Conservation (phyloP, 2,888 invertebrate species). For the Crocallis elinguaria region DNA sequence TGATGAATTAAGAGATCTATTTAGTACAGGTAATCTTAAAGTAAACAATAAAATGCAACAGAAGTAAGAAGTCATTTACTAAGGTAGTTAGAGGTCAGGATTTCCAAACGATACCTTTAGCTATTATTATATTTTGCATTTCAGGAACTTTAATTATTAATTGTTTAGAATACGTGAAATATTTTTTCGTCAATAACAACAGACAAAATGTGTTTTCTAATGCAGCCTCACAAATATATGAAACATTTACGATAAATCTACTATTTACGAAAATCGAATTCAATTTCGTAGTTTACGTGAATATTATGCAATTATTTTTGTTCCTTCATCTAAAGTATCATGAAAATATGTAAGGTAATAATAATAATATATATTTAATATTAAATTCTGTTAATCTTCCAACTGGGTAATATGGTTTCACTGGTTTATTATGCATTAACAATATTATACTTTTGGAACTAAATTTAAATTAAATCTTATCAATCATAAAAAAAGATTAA, state of each 20-base stretch:
- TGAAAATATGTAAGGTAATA: slow-evolving; percentile 1
- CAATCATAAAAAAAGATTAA: slow-evolving; percentile 28
- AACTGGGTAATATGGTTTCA: slow-evolving; percentile 14
- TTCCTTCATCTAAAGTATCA: neutral
- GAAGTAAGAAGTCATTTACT: slow-evolving; percentile 39
- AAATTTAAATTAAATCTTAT: slow-evolving; percentile 13
- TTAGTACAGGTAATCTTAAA: slow-evolving; percentile 57
- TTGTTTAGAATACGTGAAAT: slow-evolving; percentile 32
- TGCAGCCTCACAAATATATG: slow-evolving; percentile 39
- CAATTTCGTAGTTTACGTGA: slow-evolving; percentile 6
- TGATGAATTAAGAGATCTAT: slow-evolving; percentile 77
- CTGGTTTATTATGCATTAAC: slow-evolving; percentile 34
- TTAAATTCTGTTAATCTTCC: neutral
- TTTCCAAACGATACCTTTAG: slow-evolving; percentile 21
- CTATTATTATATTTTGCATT: slow-evolving; percentile 29
- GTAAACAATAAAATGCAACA: slow-evolving; percentile 75
- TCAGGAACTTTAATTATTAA: slow-evolving; percentile 42
- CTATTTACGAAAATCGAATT: slow-evolving; percentile 24
- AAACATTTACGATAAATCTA: slow-evolving; percentile 37
- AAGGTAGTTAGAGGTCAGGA: slow-evolving; percentile 12
- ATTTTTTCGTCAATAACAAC: slow-evolving; percentile 30
- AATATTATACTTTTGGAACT: slow-evolving; percentile 18
- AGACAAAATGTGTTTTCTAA: slow-evolving; percentile 33
- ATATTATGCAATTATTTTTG: slow-evolving; percentile 10
- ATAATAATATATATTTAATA: slow-evolving; percentile 3